Conservation (phyloP, 1,140 invertebrate genomes). For the Drosophila chauvacae region DNA sequence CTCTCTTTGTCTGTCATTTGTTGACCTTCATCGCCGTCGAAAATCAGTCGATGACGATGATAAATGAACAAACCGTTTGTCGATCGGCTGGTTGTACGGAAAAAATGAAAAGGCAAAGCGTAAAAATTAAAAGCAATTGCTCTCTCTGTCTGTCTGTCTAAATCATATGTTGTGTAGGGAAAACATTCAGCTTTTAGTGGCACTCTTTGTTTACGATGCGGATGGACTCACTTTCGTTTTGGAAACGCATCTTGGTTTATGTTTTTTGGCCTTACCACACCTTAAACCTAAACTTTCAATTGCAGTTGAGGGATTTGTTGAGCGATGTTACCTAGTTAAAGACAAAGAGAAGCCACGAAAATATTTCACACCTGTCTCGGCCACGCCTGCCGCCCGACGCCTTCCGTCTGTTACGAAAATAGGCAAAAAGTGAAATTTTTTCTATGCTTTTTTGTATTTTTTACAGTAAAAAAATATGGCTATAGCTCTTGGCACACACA, state of each 20-base stretch:
- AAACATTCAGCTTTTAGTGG: slow-evolving; percentile 30
- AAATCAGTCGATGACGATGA: slow-evolving; percentile 55
- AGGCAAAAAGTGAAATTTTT: slow-evolving; percentile 80
- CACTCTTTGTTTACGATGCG: slow-evolving; percentile 23
- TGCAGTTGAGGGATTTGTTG: slow-evolving; percentile 27
- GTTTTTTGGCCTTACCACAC: slow-evolving; percentile 5
- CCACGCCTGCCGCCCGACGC: slow-evolving; percentile 26
- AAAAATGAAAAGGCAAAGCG: slow-evolving; percentile 31
- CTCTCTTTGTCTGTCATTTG: slow-evolving; percentile 44
- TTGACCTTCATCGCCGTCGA: slow-evolving; percentile 50
- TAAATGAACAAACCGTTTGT: slow-evolving; percentile 33
- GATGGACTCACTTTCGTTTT: slow-evolving; percentile 40
- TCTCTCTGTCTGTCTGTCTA: background rate
- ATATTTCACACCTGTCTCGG: slow-evolving; percentile 65
- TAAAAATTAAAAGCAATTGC: slow-evolving; percentile 46
- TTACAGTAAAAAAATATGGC: slow-evolving; percentile 46
- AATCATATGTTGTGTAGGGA: slow-evolving; percentile 21
- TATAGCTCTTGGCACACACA: slow-evolving; percentile 16
- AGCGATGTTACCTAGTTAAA: slow-evolving; percentile 16
- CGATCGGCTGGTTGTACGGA: background rate
- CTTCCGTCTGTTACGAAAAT: slow-evolving; percentile 59
- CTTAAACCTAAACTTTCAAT: slow-evolving; percentile 40
- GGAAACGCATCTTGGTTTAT: slow-evolving; percentile 20
- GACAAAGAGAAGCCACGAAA: slow-evolving; percentile 36
- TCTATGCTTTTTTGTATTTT: slow-evolving; percentile 35